Conservation (phyloP, 2,113 vertebrate genomes). For the Cettia cetti region DNA sequence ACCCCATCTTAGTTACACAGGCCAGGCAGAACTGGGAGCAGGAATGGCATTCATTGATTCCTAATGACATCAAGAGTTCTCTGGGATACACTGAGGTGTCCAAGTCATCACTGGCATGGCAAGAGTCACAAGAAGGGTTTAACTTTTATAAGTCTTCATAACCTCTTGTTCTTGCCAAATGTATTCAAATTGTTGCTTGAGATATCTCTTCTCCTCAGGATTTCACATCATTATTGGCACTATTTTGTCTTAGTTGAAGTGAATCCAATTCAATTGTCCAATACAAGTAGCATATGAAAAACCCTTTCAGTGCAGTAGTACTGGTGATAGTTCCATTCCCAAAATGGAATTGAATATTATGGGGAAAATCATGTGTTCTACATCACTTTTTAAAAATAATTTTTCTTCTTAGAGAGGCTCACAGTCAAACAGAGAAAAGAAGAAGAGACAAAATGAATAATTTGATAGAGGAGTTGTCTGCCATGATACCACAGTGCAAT, state of each 20-base stretch:
- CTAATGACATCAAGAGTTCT: not conserved
- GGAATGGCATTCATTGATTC: not conserved
- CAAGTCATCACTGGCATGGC: not conserved
- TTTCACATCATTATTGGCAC: not conserved
- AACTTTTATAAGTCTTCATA: not conserved
- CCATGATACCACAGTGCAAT: conserved; percentile 90
- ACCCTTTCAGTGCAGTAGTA: not conserved
- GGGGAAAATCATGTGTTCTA: not conserved
- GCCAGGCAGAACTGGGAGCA: not conserved
- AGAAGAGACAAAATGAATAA: conserved; percentile 94
- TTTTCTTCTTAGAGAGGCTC: conserved; percentile 82
- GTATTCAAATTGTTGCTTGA: not conserved
- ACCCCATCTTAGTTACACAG: not conserved
- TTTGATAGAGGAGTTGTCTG: conserved; percentile 88
- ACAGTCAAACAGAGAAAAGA: conserved; percentile 92
- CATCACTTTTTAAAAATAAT: not conserved
- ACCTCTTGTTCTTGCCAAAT: not conserved
- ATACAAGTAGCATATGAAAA: not conserved
- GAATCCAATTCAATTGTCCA: not conserved
- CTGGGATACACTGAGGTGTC: not conserved
- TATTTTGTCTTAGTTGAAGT: not conserved
- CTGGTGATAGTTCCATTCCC: not conserved
- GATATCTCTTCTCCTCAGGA: not conserved
- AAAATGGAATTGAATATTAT: not conserved
- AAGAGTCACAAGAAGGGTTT: not conserved